Base-by-base conservation (phyloP, 2,888 invertebrate species). In the Agrochola litura region DNA sequence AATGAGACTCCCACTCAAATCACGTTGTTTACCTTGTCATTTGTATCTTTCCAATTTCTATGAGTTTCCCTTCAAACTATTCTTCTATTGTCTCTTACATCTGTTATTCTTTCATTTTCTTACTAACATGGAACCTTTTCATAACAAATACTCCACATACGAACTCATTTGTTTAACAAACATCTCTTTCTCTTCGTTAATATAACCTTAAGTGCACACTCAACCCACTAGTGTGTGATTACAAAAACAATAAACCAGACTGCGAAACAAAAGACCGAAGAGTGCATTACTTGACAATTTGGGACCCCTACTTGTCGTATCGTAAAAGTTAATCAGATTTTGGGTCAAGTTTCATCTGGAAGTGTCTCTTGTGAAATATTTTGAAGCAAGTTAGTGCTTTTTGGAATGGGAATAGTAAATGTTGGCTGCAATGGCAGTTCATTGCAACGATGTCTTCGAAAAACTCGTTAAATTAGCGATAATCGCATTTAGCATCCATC, bases 311-410 rank as follows among this genome's bases (percentile, higher is more conserved):
- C 52, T 66, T 60, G 54, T 69, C n/a, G 30, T 75, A 43, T 56
- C 61, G 73, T 83, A 68, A 83, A 83, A 77, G 41, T 60, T 83
- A 73, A 77, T 56, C 66, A 72, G 68, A 60, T 77, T 73, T 61
- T 61, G n/a, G 70, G 70, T 73, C 71, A 78, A 72, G 66, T 70
- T 58, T 3, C 41, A 68, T 71, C 61, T n/a, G n/a, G 10, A 70
- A 69, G 65, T 60, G 63, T 41, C 83, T 56, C 68, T 65, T 16
- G 63, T 58, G 63, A 63, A 76, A 58, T 76, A 74, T 80, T 68
- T 67, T 67, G 6, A 22, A 46, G 8, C 61, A 37, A 66, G 14
- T 70, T 37, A 43, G 14, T 66, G 56, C 41, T 60, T 61, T 79
- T 65, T 70, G 19, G 14, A 49, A 16, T 10, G 30, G n/a, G 56